Evolutionary conservation across 2,797 vertebrate species (phyloP).

Genomic region (Channa striata): DNA sequence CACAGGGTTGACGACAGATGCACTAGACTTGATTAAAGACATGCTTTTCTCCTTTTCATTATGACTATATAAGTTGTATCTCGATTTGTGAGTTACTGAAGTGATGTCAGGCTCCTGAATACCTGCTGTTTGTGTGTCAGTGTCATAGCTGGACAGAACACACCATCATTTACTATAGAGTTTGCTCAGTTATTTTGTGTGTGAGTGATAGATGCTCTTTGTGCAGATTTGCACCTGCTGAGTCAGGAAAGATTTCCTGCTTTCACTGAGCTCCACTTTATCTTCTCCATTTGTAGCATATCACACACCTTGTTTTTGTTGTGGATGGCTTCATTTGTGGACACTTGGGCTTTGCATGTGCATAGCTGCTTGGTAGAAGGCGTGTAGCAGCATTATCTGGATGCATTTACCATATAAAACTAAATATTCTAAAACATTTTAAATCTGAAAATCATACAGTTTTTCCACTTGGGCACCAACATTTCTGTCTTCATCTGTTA

Average conservation of each 20-base stretch:
- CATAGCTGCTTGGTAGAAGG: background rate
- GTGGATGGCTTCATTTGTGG: slow-evolving; percentile 58
- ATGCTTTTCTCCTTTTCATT: slow-evolving; percentile 22
- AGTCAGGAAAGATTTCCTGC: slow-evolving; percentile 59
- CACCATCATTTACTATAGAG: slow-evolving; percentile 45
- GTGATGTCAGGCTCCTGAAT: slow-evolving; percentile 17
- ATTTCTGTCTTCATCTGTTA: no score
- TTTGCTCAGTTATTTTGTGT: slow-evolving; percentile 32
- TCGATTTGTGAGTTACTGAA: slow-evolving; percentile 7
- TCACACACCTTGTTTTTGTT: slow-evolving; percentile 61
- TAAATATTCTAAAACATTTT: background rate
- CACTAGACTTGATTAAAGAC: slow-evolving; percentile 66
- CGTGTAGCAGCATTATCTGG: background rate
- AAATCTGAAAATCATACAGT: no score
- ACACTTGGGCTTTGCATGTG: slow-evolving; percentile 7
- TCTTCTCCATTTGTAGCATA: slow-evolving; percentile 60
- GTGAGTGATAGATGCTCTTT: slow-evolving; percentile 57
- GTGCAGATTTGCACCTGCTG: slow-evolving; percentile 57
- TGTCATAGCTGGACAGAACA: slow-evolving; percentile 12
- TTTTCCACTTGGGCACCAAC: no score
- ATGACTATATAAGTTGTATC: slow-evolving; percentile 10
- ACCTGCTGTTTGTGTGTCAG: slow-evolving; percentile 18
- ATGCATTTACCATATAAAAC: slow-evolving; percentile 12
- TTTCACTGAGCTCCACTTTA: slow-evolving; percentile 61
- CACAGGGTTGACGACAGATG: slow-evolving; percentile 60